phyloP scores from a whole-genome alignment of 2,797 vertebrate species.

The Sebastes umbrosus region DNA sequence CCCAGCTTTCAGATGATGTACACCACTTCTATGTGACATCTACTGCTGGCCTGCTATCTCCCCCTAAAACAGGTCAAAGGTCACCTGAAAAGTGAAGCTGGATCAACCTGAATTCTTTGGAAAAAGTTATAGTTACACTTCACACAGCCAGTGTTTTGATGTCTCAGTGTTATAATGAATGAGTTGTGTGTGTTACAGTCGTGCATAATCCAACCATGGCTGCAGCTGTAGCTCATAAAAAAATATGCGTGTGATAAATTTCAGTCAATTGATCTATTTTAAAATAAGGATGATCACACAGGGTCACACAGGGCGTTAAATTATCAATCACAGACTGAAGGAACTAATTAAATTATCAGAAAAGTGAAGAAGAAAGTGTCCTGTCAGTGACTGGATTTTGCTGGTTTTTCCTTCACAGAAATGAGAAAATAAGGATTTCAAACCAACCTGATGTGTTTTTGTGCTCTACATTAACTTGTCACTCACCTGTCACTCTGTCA shows the following conservation, averaged over 20 bases:
- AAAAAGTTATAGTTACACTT: neutral
- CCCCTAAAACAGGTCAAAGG: too few species aligned
- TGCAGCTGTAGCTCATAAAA: neutral
- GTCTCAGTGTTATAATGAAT: neutral
- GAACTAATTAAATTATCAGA: neutral
- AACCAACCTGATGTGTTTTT: neutral
- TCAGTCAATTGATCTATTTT: neutral
- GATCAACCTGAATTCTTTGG: neutral
- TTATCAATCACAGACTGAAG: neutral
- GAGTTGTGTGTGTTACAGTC: neutral
- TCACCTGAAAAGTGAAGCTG: neutral
- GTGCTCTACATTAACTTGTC: conserved; percentile 12
- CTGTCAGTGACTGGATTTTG: neutral
- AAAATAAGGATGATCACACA: neutral
- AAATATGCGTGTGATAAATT: neutral
- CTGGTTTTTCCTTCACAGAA: neutral
- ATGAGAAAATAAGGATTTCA: neutral
- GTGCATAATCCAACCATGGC: neutral
- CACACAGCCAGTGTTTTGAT: neutral
- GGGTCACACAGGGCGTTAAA: neutral
- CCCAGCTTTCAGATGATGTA: too few species aligned
- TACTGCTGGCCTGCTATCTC: too few species aligned
- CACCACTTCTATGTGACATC: too few species aligned
- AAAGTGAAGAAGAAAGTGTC: neutral
- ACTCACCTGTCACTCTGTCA: conserved; percentile 28